A percentile compares a stretch with the other conserved stretches of the same genome.
phyloP scores from a whole-genome alignment of 2,888 invertebrate genomes.

The Augiades crinisus region DNA sequence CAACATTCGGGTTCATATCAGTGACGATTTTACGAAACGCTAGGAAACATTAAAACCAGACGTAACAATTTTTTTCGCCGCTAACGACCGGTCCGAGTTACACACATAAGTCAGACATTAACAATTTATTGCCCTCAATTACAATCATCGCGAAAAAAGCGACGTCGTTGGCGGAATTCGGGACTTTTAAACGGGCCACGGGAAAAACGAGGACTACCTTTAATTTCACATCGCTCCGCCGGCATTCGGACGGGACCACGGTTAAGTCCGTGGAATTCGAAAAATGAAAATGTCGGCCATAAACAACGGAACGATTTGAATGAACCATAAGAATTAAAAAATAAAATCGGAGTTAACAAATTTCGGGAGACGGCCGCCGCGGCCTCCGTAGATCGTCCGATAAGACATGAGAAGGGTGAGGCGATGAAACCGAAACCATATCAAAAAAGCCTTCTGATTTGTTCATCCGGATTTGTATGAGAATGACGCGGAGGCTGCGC shows the following conservation, averaged over 20 bases:
- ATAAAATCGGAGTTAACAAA: slow-evolving; percentile 67
- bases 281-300: slow-evolving; percentile 79
- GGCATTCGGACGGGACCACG: slow-evolving; percentile 55
- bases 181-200: slow-evolving; percentile 59
- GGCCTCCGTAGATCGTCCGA: slow-evolving; percentile 56
- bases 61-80: slow-evolving; percentile 55
- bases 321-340: slow-evolving; percentile 71
- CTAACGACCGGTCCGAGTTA: slow-evolving; percentile 53
- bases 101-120: slow-evolving; percentile 63
- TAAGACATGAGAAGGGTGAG: slow-evolving; percentile 72
- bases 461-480: slow-evolving; percentile 64
- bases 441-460: slow-evolving; percentile 66
- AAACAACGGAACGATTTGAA: slow-evolving; percentile 80
- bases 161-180: slow-evolving; percentile 59
- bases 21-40: slow-evolving; percentile 53
- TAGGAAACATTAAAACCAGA: slow-evolving; percentile 60
- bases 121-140: slow-evolving; percentile 76
- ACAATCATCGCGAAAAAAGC: slow-evolving; percentile 73
- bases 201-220: slow-evolving; percentile 68
- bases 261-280: slow-evolving; percentile 61
- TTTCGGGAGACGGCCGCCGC: slow-evolving; percentile 57
- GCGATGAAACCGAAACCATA: slow-evolving; percentile 71
- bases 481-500: slow-evolving; percentile 52
- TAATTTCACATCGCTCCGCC: slow-evolving; percentile 74
- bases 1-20: slow-evolving; percentile 42